Conservation (phyloP, 2,113 vertebrate genomes). For the Apistogramma diplotaenia region DNA sequence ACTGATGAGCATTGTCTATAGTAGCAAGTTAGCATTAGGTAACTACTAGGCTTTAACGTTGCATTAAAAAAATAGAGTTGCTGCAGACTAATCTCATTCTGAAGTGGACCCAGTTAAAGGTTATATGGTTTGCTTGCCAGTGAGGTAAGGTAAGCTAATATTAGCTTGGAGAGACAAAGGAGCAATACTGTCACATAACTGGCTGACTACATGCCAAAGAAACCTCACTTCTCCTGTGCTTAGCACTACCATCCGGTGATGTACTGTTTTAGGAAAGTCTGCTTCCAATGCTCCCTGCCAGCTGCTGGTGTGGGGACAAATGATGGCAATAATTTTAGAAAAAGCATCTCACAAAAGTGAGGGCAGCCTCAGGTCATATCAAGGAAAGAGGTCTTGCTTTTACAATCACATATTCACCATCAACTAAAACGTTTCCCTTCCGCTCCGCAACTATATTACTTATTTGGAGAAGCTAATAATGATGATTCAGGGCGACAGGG, state of each 20-base stretch:
- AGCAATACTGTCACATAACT: slow-evolving; percentile 45
- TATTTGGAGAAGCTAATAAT: slow-evolving; percentile 70
- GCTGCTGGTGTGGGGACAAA: slow-evolving; percentile 68
- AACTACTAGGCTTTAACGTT: not conserved
- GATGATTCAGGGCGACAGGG: slow-evolving; percentile 48
- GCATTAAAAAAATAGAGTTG: not conserved
- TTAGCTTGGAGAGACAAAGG: slow-evolving; percentile 56
- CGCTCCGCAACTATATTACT: slow-evolving; percentile 68
- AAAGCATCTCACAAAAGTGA: slow-evolving; percentile 68
- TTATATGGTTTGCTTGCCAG: slow-evolving; percentile 1
- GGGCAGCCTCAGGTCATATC: slow-evolving; percentile 63
- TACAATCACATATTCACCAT: slow-evolving; percentile 65
- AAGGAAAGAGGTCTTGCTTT: slow-evolving; percentile 64
- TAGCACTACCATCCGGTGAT: slow-evolving; percentile 31
- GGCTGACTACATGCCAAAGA: slow-evolving; percentile 33
- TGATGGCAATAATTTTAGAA: slow-evolving; percentile 67
- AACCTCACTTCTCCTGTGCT: slow-evolving; percentile 1
- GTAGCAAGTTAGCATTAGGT: not conserved
- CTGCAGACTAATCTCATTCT: not conserved
- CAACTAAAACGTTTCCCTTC: slow-evolving; percentile 73
- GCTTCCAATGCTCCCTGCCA: slow-evolving; percentile 58
- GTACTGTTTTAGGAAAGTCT: slow-evolving; percentile 68
- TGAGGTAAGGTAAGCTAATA: slow-evolving; percentile 67
- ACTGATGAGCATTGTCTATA: not conserved
- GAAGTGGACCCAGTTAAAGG: not conserved